Percentiles rank a stretch among this genome's conserved stretches.
Evolutionary conservation across 2,797 vertebrate genomes (phyloP).

Genomic region (Gila robusta): DNA sequence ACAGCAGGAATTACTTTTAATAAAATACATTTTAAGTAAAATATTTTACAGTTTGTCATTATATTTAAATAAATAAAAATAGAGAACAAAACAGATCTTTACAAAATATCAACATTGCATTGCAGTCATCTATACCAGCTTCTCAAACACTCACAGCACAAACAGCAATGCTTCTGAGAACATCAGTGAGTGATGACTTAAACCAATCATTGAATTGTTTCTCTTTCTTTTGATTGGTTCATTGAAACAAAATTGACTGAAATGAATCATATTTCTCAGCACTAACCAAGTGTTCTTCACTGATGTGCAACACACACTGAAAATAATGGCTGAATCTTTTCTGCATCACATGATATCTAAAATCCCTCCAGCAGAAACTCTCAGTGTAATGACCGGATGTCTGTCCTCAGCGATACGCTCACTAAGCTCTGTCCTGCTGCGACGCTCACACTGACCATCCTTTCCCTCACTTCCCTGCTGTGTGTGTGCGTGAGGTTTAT

Average conservation of each 20-base stretch:
- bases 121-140: background rate
- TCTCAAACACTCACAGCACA: background rate
- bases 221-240: background rate
- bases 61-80: background rate
- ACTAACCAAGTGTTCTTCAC: background rate
- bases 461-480: background rate
- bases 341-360: background rate
- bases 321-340: background rate
- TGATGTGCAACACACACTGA: slow-evolving; percentile 9
- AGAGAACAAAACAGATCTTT: background rate
- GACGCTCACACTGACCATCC: background rate
- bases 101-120: background rate
- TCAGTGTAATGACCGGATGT: background rate
- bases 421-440: background rate
- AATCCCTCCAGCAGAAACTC: background rate
- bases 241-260: background rate
- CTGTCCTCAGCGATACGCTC: slow-evolving; percentile 8
- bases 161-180: background rate
- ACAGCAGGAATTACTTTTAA: background rate
- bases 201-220: background rate
- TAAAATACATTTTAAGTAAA: background rate
- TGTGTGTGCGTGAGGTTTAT: background rate
- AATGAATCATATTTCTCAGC: background rate
- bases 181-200: background rate
- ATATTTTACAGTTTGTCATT: background rate